phyloP scores from a whole-genome alignment of 1,140 invertebrate species.

The Saccostrea glomerata region DNA sequence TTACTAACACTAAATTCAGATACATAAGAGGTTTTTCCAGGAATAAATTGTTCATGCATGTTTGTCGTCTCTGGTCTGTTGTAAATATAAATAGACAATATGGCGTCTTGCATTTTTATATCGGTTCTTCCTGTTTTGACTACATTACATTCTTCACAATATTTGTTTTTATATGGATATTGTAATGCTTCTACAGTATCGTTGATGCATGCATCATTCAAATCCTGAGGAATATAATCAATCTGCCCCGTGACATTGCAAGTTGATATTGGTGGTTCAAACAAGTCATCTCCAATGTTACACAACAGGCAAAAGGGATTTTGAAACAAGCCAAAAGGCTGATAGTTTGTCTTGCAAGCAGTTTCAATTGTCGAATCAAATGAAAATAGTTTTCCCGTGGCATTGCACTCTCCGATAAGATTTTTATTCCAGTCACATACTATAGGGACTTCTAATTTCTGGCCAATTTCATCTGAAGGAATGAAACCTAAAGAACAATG shows the following conservation, averaged over 20 bases:
- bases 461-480: neutral
- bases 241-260: neutral
- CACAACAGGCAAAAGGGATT: slow-evolving; percentile 4
- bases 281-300: neutral
- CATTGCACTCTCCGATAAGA: neutral
- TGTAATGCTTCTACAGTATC: neutral
- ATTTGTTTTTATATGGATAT: neutral
- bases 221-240: neutral
- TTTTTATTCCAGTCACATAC: neutral
- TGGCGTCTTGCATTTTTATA: neutral
- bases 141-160: slow-evolving; percentile 7
- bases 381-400: neutral
- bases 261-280: neutral
- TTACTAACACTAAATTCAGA: neutral
- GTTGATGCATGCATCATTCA: neutral
- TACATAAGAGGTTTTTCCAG: neutral
- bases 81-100: neutral
- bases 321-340: neutral
- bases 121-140: neutral
- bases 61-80: neutral
- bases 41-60: no score
- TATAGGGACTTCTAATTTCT: neutral
- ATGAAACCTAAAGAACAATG: neutral
- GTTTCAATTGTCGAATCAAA: neutral
- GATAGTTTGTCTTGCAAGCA: neutral